Conservation (phyloP, 2,113 vertebrate genomes). For the Macrotus californicus region DNA sequence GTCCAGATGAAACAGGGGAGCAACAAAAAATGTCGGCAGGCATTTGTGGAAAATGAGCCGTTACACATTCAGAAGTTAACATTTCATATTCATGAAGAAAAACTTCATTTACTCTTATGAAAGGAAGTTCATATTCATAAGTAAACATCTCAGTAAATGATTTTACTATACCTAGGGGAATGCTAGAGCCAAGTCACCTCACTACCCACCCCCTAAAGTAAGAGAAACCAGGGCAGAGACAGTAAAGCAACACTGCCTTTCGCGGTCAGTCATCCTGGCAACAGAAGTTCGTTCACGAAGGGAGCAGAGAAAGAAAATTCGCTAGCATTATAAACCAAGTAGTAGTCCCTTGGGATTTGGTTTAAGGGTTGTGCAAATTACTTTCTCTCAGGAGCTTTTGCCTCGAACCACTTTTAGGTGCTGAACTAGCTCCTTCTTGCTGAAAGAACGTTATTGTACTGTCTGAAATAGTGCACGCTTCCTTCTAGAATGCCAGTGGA, state of each 20-base stretch:
- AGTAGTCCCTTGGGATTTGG: neutral
- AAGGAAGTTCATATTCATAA: neutral
- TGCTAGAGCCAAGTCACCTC: neutral
- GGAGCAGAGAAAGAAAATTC: neutral
- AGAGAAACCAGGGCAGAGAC: neutral
- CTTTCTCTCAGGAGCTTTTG: conserved; percentile 53
- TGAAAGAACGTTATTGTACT: conserved; percentile 40
- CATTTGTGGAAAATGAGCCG: neutral
- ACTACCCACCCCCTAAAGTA: neutral
- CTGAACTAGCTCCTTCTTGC: conserved; percentile 34
- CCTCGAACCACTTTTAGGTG: conserved; percentile 16
- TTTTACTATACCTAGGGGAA: neutral
- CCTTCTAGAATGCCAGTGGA: conserved; percentile 41
- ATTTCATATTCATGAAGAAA: neutral
- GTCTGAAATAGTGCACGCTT: conserved; percentile 21
- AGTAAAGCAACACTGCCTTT: neutral
- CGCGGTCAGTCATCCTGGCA: neutral
- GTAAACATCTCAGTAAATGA: neutral
- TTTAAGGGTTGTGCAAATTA: neutral
- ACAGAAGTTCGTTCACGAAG: neutral
- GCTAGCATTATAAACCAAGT: neutral
- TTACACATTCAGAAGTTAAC: neutral
- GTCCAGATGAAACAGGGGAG: neutral
- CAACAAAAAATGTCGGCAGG: neutral
- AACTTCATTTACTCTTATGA: neutral